Evolutionary conservation across 2,797 vertebrate species (phyloP).

Genomic region (Chaetophractus vellerosus): DNA sequence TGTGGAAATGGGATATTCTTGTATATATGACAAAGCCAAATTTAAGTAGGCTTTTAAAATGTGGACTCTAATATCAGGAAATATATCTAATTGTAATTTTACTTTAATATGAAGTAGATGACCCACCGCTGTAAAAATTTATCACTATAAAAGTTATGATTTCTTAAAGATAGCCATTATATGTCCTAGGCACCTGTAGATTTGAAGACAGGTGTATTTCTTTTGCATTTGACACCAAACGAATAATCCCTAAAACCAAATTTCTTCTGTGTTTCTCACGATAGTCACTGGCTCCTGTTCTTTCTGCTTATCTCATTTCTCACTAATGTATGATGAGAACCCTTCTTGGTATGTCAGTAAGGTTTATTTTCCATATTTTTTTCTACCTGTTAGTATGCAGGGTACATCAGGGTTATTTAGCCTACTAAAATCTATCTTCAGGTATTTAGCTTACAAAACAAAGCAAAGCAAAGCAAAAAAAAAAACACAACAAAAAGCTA

Average conservation of each 20-base stretch:
- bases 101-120: not conserved
- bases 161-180: not conserved
- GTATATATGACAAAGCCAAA: not conserved
- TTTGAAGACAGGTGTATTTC: not conserved
- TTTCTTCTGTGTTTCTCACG: not conserved
- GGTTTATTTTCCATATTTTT: not conserved
- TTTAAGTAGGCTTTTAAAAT: slow-evolving; percentile 35
- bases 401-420: not conserved
- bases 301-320: not conserved
- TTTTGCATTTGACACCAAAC: not conserved
- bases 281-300: not conserved
- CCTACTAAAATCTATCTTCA: not conserved
- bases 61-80: not conserved
- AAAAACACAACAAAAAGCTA: not conserved
- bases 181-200: not conserved
- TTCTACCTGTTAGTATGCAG: not conserved
- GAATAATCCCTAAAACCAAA: not conserved
- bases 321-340: not conserved
- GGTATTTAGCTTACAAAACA: not conserved
- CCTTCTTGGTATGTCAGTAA: not conserved
- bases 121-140: not conserved
- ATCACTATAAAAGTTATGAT: not conserved
- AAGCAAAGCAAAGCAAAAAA: not conserved
- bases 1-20: not conserved
- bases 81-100: slow-evolving; percentile 33